Evolutionary conservation across 2,888 invertebrate species (phyloP).

Genomic region (Cenopis cana): DNA sequence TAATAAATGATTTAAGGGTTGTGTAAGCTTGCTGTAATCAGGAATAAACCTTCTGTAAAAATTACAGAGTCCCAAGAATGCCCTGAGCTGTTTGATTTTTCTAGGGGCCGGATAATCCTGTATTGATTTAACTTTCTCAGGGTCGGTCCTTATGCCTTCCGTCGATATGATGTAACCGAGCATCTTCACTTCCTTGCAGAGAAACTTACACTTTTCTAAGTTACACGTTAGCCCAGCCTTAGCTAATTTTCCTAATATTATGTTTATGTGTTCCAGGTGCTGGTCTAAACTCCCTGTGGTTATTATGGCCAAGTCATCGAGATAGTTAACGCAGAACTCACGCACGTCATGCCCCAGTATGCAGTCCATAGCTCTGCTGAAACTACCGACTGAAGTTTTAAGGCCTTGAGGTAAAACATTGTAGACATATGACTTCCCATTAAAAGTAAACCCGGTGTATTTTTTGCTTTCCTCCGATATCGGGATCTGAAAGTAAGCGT

Average conservation of each 20-base stretch:
- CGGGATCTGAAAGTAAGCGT: slow-evolving; percentile 48
- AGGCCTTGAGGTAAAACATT: slow-evolving; percentile 48
- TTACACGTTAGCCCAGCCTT: slow-evolving; percentile 45
- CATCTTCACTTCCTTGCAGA: slow-evolving; percentile 46
- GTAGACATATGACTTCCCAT: slow-evolving; percentile 45
- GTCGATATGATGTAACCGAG: slow-evolving; percentile 47
- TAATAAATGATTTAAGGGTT: slow-evolving; percentile 48
- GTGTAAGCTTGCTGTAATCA: slow-evolving; percentile 38
- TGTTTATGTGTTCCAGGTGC: slow-evolving; percentile 48
- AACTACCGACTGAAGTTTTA: slow-evolving; percentile 50
- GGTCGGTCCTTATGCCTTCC: slow-evolving; percentile 42
- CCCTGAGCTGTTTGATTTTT: slow-evolving; percentile 48
- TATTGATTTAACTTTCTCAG: slow-evolving; percentile 45
- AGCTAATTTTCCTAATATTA: slow-evolving; percentile 38
- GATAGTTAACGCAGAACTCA: slow-evolving; percentile 50
- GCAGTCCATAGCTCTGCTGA: slow-evolving; percentile 51
- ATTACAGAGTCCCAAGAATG: slow-evolving; percentile 51
- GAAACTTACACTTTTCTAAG: slow-evolving; percentile 43
- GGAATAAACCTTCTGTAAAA: slow-evolving; percentile 50
- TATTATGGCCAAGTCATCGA: slow-evolving; percentile 50
- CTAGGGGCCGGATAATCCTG: slow-evolving; percentile 48
- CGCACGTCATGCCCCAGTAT: slow-evolving; percentile 49
- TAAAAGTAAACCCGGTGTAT: slow-evolving; percentile 46
- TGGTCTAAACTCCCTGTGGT: slow-evolving; percentile 40
- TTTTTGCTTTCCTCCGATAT: slow-evolving; percentile 41